These are phyloP conservation scores for Microplitis mediator DNA, from an alignment of 1,140 invertebrate genomes.

Conservation along the genomic window DNA sequence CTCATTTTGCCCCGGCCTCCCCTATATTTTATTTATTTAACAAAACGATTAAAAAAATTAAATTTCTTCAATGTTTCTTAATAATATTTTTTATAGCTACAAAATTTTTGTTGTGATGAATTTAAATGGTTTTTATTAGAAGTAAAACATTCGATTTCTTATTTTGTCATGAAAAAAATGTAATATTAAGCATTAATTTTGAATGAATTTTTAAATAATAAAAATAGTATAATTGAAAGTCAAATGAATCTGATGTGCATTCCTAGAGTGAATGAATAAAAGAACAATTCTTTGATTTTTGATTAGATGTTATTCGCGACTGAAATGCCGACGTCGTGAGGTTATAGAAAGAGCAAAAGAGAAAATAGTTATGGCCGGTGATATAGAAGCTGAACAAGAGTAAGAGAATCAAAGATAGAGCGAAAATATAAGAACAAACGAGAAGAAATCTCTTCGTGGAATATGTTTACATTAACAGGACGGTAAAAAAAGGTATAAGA, in stretches of 20 bases:
- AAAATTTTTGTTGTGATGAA: no score
- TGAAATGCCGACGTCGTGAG: neutral
- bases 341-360: neutral
- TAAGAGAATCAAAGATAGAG: conserved; percentile 33
- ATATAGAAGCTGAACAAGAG: conserved; percentile 16
- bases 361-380: conserved; percentile 6
- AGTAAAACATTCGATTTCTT: no score
- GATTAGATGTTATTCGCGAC: conserved; percentile 8
- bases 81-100: no score
- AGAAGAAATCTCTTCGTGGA: conserved; percentile 43
- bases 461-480: conserved; percentile 51
- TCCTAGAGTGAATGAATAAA: neutral
- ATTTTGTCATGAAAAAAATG: no score
- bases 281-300: conserved; percentile 5
- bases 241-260: neutral
- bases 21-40: no score
- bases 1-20: no score
- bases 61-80: no score
- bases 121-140: no score
- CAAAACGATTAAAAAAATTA: no score
- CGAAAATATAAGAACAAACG: conserved; percentile 17
- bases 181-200: no score
- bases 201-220: neutral
- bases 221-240: neutral
- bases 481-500: conserved; percentile 38